phyloP scores from a whole-genome alignment of 1,140 invertebrate genomes.

The Teleogryllus occipitalis region DNA sequence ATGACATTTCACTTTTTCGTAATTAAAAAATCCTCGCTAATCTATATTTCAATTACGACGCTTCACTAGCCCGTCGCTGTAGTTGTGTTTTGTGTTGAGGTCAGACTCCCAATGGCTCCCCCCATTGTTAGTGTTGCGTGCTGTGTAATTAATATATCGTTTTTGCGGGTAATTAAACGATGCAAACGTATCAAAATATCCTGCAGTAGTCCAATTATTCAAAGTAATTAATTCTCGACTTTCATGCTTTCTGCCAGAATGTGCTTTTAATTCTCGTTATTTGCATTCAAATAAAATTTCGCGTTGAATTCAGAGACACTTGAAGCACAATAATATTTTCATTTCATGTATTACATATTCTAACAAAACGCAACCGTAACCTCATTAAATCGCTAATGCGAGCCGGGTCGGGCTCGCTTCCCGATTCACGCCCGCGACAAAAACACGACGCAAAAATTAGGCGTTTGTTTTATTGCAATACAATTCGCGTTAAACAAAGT shows the following conservation, averaged over 20 bases:
- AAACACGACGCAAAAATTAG: neutral
- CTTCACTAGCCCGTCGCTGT: neutral
- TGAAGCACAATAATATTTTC: neutral
- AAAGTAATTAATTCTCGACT: neutral
- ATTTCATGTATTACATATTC: neutral
- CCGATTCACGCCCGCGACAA: neutral
- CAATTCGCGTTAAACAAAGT: neutral
- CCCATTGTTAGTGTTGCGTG: too few relatives aligned
- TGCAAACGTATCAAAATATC: neutral
- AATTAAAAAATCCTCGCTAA: neutral
- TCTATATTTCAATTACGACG: neutral
- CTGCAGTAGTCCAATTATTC: neutral
- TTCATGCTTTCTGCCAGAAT: neutral
- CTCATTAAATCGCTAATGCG: too few relatives aligned
- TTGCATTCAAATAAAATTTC: conserved; percentile 2
- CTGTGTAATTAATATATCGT: neutral
- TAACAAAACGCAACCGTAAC: neutral
- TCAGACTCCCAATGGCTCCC: too few relatives aligned
- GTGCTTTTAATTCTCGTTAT: neutral
- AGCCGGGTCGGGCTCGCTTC: neutral
- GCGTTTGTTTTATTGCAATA: neutral
- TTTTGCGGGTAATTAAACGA: neutral
- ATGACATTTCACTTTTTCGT: neutral
- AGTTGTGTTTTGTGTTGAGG: neutral
- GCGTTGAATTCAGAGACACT: neutral